A percentile compares a stretch with the other conserved stretches of the same genome.
phyloP scores from a whole-genome alignment of 2,888 invertebrate genomes.

The Xestia sexstrigata region DNA sequence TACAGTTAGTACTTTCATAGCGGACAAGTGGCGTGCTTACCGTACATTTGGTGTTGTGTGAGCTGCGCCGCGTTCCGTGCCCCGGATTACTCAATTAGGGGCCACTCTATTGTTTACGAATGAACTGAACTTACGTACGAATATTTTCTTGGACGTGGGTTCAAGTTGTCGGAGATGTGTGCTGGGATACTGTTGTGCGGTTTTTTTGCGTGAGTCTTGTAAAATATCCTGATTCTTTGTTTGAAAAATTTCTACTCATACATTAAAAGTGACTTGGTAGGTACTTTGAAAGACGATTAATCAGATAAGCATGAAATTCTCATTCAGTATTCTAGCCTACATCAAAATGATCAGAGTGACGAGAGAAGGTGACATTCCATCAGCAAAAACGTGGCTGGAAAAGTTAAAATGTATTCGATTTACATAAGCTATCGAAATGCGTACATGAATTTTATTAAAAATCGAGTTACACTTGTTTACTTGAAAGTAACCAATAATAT shows the following conservation, averaged over 20 bases:
- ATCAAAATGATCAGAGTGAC: not conserved
- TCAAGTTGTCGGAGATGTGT: not conserved
- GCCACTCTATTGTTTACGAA: constrained; percentile 61
- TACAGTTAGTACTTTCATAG: constrained; percentile 49
- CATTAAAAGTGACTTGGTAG: not conserved
- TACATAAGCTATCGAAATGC: not conserved
- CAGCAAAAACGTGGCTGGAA: not conserved
- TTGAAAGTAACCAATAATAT: too few relatives aligned
- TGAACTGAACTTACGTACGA: constrained; percentile 49
- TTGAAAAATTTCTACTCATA: not conserved
- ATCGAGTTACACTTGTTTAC: not conserved
- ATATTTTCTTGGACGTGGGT: constrained; percentile 14
- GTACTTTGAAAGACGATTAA: not conserved
- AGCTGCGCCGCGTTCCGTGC: constrained; percentile 58
- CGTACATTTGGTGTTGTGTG: constrained; percentile 62
- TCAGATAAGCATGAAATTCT: not conserved
- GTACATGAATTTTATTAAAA: not conserved
- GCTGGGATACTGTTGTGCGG: not conserved
- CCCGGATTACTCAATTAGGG: constrained; percentile 67
- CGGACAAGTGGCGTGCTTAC: constrained; percentile 61
- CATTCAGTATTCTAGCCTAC: not conserved
- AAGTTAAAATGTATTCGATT: not conserved
- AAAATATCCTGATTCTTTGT: not conserved
- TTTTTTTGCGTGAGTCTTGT: not conserved
- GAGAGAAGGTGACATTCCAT: not conserved